Evolutionary conservation across 2,888 invertebrate genomes (phyloP), one percentile per base, ranked within the genome.

Genomic region (Cotesia congregata): DNA sequence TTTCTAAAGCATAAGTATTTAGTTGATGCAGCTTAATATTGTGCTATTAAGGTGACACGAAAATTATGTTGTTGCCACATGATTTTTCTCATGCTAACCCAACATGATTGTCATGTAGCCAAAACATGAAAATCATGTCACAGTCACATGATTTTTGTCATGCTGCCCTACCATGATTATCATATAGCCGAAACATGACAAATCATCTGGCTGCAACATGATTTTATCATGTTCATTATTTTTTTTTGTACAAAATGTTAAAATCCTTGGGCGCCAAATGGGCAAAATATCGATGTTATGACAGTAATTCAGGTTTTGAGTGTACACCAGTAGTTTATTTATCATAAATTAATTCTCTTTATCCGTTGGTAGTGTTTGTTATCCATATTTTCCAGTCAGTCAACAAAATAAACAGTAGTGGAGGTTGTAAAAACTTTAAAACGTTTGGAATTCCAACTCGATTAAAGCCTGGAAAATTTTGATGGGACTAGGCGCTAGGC

Each of bases 391-490:
- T 67, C 30, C 61, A 72, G 64, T 74, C 59, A 30, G 30, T 67
- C 17, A 39, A 39, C 40, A 68, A 59, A 60, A 60, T 40, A 40
- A 50, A 50, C 12, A 12, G 6, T 62, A n/a, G 62, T 17, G 17
- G 17, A 38, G 39, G 9, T 39, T 9, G 67, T 17, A 72, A 67
- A 65, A 74, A 74, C 64, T 39, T 20, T 20, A 50, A 72, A 67
- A 65, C 50, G 59, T 30, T 40, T 9, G 15, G 9, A 40, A 85
- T 86, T 85, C 85, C 83, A 85, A 86, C 84, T 86, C 84, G 86
- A 87, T 87, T 85, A 81, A 82, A 85, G 87, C 85, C 85, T 83
- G 81, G 68, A 73, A 86, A 86, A 88, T 86, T 86, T 85, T 85
- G 84, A 85, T 85, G 86, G 85, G 83, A 85, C 84, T 84, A 83